These are phyloP conservation scores for Cephus cinctus DNA, from an alignment of 1,140 invertebrate species.

Conservation along the genomic window DNA sequence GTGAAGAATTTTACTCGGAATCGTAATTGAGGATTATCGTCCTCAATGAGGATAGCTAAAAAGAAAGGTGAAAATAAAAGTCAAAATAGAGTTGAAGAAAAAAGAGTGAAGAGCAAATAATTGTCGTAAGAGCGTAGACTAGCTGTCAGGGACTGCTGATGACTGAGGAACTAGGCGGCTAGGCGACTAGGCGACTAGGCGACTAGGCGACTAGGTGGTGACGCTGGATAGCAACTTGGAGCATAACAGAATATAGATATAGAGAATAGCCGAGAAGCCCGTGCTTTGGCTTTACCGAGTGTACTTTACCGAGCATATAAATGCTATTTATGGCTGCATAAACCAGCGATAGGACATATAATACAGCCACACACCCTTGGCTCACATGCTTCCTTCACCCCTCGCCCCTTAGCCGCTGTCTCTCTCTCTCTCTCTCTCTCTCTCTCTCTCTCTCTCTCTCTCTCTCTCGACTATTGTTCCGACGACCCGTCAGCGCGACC, in stretches of 20 bases:
- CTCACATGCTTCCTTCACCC: conserved; percentile 16
- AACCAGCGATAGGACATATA: conserved; percentile 49
- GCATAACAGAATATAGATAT: conserved; percentile 53
- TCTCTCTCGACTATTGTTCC: too few relatives aligned
- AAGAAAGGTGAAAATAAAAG: too few relatives aligned
- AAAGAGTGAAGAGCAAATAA: too few relatives aligned
- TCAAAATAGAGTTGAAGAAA: too few relatives aligned
- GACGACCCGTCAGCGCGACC: too few relatives aligned
- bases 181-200: not conserved
- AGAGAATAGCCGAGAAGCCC: conserved; percentile 40
- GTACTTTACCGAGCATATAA: conserved; percentile 51
- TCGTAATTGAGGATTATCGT: too few relatives aligned
- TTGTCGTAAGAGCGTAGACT: too few relatives aligned
- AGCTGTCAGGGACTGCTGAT: too few relatives aligned
- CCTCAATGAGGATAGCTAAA: too few relatives aligned
- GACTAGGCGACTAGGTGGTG: conserved; percentile 19
- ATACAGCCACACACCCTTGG: conserved; percentile 41
- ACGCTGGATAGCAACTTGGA: conserved; percentile 33
- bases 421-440: conserved; percentile 34
- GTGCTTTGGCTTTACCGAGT: conserved; percentile 39
- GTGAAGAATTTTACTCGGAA: too few relatives aligned
- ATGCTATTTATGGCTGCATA: conserved; percentile 54
- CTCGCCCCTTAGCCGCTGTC: too few relatives aligned
- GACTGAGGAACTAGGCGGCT: too few relatives aligned
- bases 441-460: conserved; percentile 6